phyloP scores from a whole-genome alignment of 2,113 vertebrate species.

The Alligator mississippiensis region DNA sequence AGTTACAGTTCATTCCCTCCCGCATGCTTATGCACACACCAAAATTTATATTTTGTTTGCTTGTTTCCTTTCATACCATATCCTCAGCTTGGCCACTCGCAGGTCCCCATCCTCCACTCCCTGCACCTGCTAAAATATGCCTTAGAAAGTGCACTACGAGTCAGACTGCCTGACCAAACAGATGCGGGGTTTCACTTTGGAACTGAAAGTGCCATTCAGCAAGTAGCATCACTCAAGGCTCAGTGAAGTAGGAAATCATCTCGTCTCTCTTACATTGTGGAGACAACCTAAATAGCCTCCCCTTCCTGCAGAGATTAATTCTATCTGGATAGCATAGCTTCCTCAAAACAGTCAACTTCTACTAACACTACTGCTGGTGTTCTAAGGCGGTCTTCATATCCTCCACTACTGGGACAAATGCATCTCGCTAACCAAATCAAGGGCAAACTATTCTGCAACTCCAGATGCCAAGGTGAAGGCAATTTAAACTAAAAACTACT shows the following conservation, averaged over 20 bases:
- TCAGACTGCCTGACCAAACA: neutral
- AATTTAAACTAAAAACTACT: slow-evolving; percentile 7
- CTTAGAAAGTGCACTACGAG: neutral
- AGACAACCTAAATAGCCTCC: neutral
- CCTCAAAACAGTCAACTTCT: neutral
- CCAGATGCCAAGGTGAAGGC: neutral
- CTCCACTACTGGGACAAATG: neutral
- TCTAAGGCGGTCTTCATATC: neutral
- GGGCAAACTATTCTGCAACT: neutral
- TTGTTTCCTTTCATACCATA: neutral
- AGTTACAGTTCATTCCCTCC: neutral
- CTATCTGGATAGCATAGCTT: neutral
- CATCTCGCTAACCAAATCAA: neutral
- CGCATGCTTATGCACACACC: neutral
- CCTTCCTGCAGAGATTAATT: neutral
- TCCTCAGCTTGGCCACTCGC: neutral
- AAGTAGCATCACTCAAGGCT: neutral
- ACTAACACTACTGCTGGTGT: neutral
- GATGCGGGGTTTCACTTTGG: neutral
- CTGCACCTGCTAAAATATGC: neutral
- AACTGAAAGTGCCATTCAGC: neutral
- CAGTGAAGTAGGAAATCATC: neutral
- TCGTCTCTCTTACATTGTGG: neutral
- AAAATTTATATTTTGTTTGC: neutral
- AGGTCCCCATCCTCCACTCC: neutral